Base-by-base conservation (phyloP, 2,888 invertebrate genomes). In the Drymonia ruficornis region DNA sequence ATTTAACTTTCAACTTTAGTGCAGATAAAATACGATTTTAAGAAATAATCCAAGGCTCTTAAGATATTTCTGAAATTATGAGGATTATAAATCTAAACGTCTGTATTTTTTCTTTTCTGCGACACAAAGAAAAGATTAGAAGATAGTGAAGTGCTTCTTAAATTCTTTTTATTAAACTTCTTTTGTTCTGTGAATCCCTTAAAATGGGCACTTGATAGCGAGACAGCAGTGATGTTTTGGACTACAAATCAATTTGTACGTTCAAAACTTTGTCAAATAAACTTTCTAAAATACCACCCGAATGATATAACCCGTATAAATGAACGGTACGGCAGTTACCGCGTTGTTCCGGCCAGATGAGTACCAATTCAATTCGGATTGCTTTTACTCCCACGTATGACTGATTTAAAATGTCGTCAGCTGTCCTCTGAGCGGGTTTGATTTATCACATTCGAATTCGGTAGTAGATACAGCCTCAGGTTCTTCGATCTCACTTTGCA, bases 381-480 rank as follows among this genome's bases (percentile, higher is more conserved):
- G 63, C 50, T 64, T 63, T 61, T 54, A 76, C 80, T 72, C 82
- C 84, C 76, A 85, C 83, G 74, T 70, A 50, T 76, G 66, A 61
- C 76, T 50, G 69, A 78, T 74, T 83, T 74, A 56, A 79, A 80
- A 78, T 76, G 82, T 73, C 76, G 63, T 63, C 64, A 65, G 64
- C 64, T 65, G 66, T 70, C 69, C 56, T 67, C 55, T 65, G 68
- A 62, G 57, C 57, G 69, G 56, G 66, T 66, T 77, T 79, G 76
- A 77, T 78, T 74, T 81, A 80, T 74, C 66, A 62, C 66, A 63
- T 73, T 80, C 76, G 66, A 71, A 78, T 81, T 80, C 71, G 74
- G 76, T 68, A 56, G 78, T 74, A 23, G 56, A 44, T 31, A 16
- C 18, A 9, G 15, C 13, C 5, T 31, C 12, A n/a, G 40, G 38